phyloP scores from a whole-genome alignment of 2,888 invertebrate genomes.

The Euzetes globulus region DNA sequence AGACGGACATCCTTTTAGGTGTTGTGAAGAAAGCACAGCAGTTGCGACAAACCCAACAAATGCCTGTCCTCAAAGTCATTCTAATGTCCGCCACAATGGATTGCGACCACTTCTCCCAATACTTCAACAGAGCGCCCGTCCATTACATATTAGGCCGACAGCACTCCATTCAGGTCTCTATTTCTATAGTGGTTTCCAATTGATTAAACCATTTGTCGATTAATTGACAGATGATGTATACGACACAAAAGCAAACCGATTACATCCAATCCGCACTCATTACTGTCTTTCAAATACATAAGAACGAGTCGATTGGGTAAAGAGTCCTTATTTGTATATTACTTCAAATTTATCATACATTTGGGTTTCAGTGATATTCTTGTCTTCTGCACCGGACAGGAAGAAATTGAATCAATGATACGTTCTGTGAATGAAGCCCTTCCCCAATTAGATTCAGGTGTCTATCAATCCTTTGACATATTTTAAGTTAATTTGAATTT shows the following conservation, averaged over 20 bases:
- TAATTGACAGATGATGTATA: conserved; percentile 48
- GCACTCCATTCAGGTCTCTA: conserved; percentile 61
- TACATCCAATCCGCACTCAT: conserved; percentile 74
- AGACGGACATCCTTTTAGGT: conserved; percentile 84
- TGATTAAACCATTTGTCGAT: no score
- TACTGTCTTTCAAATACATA: conserved; percentile 81
- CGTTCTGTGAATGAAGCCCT: conserved; percentile 44
- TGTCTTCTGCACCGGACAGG: conserved; percentile 90
- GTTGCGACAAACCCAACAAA: conserved; percentile 58
- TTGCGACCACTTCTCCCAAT: conserved; percentile 66
- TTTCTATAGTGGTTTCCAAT: no score
- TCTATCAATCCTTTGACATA: no score
- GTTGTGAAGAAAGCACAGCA: conserved; percentile 72
- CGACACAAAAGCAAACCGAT: conserved; percentile 56
- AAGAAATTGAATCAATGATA: conserved; percentile 71
- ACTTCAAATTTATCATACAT: background rate
- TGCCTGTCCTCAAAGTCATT: conserved; percentile 67
- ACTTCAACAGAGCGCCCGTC: conserved; percentile 72
- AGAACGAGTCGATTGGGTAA: conserved; percentile 52
- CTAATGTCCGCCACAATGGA: conserved; percentile 95
- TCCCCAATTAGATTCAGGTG: no score
- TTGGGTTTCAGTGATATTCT: conserved; percentile 62
- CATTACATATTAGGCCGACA: conserved; percentile 69
- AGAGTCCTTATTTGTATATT: background rate
- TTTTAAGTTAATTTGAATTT: no score